Evolutionary conservation across 2,113 vertebrate genomes (phyloP).

Genomic region (Penelope pileata): DNA sequence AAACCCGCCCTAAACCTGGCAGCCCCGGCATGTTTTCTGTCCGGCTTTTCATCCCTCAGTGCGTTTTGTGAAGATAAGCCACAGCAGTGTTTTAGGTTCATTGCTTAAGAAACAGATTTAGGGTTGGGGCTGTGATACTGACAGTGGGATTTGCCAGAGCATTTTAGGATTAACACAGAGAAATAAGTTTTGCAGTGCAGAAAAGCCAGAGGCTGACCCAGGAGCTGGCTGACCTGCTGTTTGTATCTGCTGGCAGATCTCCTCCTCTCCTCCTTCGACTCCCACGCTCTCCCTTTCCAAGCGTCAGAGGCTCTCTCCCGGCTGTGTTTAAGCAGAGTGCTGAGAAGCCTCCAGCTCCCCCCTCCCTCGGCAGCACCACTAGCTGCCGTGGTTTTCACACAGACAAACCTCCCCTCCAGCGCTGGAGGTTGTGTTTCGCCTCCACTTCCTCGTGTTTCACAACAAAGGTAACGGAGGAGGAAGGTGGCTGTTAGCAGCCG

Average conservation of each 20-base stretch:
- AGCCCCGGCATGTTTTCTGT: not conserved
- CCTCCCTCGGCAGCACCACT: not conserved
- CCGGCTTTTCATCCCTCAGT: not conserved
- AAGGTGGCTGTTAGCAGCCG: no score
- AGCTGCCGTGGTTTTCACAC: not conserved
- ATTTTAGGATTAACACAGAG: no score
- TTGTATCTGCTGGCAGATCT: not conserved
- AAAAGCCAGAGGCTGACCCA: no score
- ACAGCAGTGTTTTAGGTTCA: not conserved
- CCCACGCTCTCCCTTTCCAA: not conserved
- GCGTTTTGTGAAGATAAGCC: not conserved
- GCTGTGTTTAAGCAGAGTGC: no score
- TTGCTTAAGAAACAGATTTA: not conserved
- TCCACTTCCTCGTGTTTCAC: not conserved
- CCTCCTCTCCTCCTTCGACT: not conserved
- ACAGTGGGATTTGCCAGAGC: fast-evolving
- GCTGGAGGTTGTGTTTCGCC: not conserved
- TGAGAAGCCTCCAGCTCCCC: not conserved
- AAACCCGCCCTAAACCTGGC: not conserved
- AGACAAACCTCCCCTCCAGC: no score
- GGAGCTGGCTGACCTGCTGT: not conserved
- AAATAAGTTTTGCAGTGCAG: no score
- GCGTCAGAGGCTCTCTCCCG: not conserved
- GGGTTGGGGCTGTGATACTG: not conserved
- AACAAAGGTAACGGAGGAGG: no score